Percentiles rank a stretch among this genome's conserved stretches.
phyloP scores from a whole-genome alignment of 2,113 vertebrate species.

The Hyaena hyaena region DNA sequence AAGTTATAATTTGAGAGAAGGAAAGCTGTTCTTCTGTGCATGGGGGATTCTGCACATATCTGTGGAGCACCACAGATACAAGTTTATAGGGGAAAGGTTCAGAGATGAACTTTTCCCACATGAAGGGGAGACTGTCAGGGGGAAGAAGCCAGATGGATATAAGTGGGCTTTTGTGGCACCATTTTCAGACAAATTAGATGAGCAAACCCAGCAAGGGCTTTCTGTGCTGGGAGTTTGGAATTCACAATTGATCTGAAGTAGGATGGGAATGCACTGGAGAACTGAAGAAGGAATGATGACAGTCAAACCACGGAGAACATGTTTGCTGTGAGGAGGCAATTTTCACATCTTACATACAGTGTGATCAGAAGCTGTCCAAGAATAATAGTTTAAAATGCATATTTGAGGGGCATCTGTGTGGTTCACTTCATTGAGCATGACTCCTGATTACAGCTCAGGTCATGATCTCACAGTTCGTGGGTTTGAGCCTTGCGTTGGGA shows the following conservation, averaged over 20 bases:
- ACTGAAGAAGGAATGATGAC: background rate
- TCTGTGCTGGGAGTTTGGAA: background rate
- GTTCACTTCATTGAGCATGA: background rate
- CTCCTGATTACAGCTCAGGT: background rate
- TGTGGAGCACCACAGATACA: background rate
- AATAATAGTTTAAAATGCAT: background rate
- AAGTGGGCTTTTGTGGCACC: background rate
- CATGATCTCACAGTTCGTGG: background rate
- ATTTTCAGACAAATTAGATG: background rate
- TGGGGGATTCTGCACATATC: background rate
- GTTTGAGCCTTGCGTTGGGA: background rate
- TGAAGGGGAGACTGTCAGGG: background rate
- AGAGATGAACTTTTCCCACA: background rate
- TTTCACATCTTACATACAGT: background rate
- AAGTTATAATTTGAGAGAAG: constrained; percentile 38
- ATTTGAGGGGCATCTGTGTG: background rate
- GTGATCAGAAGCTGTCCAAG: background rate
- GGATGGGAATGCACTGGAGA: background rate
- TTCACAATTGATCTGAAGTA: constrained; percentile 20
- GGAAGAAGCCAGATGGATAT: background rate
- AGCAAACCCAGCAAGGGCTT: background rate
- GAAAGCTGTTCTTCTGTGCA: background rate
- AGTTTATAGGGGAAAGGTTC: background rate
- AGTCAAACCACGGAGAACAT: background rate
- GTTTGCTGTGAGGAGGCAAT: background rate